phyloP scores from a whole-genome alignment of 2,113 vertebrate species.

The Sylvia atricapilla region DNA sequence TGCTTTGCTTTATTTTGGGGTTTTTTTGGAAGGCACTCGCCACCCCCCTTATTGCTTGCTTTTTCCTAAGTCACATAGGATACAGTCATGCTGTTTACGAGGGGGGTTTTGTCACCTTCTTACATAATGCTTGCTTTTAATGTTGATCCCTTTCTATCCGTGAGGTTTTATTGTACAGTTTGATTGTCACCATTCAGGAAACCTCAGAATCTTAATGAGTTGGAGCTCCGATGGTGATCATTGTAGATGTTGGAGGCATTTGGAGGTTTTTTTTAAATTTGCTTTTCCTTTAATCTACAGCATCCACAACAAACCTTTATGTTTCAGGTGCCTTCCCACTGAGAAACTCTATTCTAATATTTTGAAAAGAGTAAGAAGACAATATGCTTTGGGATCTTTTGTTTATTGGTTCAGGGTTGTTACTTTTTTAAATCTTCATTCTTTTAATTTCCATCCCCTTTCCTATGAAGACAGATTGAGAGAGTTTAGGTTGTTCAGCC shows the following conservation, averaged over 20 bases:
- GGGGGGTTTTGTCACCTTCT: not conserved
- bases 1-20: not conserved
- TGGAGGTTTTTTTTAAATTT: not conserved
- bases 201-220: not conserved
- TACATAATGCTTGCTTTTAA: not conserved
- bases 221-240: not conserved
- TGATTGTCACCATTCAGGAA: not conserved
- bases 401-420: not conserved
- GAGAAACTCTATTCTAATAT: not conserved
- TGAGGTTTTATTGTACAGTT: not conserved
- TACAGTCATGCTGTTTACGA: not conserved
- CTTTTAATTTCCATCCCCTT: not conserved
- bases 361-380: not conserved
- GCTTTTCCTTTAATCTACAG: not conserved
- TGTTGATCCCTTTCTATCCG: not conserved
- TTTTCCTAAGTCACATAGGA: too few relatives aligned
- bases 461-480: not conserved
- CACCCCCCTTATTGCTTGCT: too few relatives aligned
- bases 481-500: not conserved
- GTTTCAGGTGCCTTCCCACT: not conserved
- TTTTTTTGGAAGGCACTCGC: too few relatives aligned
- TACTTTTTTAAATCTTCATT: not conserved
- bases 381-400: not conserved
- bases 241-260: not conserved
- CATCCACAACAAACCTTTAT: not conserved